Percentiles rank a stretch among this genome's conserved stretches.
Evolutionary conservation across 2,113 vertebrate species (phyloP).

Genomic region (Struthio camelus): DNA sequence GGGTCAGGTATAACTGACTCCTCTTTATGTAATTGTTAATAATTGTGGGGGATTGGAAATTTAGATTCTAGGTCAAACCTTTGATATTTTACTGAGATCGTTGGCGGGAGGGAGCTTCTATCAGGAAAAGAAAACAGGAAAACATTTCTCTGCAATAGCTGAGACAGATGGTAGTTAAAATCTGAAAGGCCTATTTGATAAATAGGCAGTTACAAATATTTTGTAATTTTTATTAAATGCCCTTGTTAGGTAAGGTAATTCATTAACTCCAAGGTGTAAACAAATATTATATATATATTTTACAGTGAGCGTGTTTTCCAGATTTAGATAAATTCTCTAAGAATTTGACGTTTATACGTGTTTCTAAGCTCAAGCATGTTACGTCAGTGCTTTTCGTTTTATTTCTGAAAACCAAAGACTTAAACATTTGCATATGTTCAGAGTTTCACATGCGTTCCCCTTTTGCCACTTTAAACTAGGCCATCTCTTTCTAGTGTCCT

Average conservation of each 20-base stretch:
- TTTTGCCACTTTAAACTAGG: not conserved
- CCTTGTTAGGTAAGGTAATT: not conserved
- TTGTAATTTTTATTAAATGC: not conserved
- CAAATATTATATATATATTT: not conserved
- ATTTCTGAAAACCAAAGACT: no score
- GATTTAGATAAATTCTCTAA: not conserved
- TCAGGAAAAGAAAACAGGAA: not conserved
- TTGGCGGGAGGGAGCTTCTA: fast-evolving
- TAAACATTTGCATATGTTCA: no score
- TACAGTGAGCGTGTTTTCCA: not conserved
- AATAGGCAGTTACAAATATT: not conserved
- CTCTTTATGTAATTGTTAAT: not conserved
- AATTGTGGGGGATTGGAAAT: not conserved
- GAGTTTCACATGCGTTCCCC: not conserved
- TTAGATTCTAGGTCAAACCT: not conserved
- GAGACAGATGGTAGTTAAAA: not conserved
- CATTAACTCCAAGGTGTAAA: not conserved
- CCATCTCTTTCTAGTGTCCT: not conserved
- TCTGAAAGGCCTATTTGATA: not conserved
- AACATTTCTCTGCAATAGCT: not conserved
- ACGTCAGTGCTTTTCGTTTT: not conserved
- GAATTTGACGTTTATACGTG: not conserved
- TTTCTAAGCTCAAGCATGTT: not conserved
- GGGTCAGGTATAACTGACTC: not conserved
- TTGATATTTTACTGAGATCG: not conserved